Base-by-base conservation (phyloP, 2,888 invertebrate genomes). In the Candidula unifasciata region DNA sequence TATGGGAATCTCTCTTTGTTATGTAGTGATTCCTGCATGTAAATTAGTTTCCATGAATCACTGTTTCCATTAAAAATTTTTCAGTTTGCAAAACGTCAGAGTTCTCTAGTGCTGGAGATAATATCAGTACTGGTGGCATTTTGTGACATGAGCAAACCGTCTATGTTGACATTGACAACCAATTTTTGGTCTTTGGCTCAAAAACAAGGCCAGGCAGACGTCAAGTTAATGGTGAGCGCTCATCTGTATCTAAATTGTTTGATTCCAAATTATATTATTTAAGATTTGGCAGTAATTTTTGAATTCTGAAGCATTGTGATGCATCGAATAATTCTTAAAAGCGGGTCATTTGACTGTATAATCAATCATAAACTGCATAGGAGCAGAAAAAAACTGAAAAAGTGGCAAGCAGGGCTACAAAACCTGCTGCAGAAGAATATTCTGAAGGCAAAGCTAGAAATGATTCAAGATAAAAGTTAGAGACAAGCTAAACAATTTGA, bases 101-200 rank as follows among this genome's bases (percentile, higher is more conserved):
- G 96, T 33, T 94, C 95, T 84, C 94, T 98, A 33, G 96, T 97
- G 0, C 92, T 97, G 85, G 97, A 97, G 81, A 86, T 94, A 76
- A 92, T 94, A 60, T 92, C 91, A 80, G 91, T 91, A 80, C 89
- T 94, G 8, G 86, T 94, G 1, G 89, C 91, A 60, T 93, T 94
- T 90, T 93, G 93, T 35, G 93, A 94, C 88, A 84, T 94, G 18
- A 87, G 87, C 8, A 87, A 92, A 69, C 88, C 89, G n/a, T 86
- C 95, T 18, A 94, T 97, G 94, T 94, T 95, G 54, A 95, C 95
- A 81, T 94, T 98, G 85, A 96, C 97, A 0, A 92, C 95, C 0
- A 97, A 97, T 94, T 94, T 98, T 71, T 98, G 97, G 97, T 95
- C 96, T 91, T 94, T 97, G 88, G 95, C 96, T 30, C 95, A 96